These are phyloP conservation scores for human (Homo sapiens) DNA, from an alignment of 2,113 vertebrate species.

Conservation along the genomic window DNA sequence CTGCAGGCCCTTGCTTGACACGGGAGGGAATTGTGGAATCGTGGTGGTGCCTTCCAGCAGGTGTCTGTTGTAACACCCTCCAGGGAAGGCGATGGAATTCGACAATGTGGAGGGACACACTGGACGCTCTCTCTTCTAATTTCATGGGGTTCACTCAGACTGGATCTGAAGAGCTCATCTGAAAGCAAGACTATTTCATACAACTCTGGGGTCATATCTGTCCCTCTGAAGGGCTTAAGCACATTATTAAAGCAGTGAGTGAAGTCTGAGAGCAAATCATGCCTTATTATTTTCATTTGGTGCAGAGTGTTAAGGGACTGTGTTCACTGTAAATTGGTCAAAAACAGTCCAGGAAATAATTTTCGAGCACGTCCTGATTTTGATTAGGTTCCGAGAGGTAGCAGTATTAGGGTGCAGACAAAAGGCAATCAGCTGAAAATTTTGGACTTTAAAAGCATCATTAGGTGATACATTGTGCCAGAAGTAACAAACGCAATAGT, in stretches of 20 bases:
- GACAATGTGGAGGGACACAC: rapidly evolving
- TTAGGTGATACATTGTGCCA: neutral
- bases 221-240: neutral
- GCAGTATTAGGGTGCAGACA: neutral
- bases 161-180: neutral
- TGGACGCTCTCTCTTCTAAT: neutral
- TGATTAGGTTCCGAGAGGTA: neutral
- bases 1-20: no score
- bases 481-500: neutral
- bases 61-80: no score
- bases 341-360: neutral
- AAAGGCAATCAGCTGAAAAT: neutral
- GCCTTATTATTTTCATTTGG: neutral
- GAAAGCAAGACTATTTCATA: neutral
- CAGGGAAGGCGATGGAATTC: neutral
- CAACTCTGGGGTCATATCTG: neutral
- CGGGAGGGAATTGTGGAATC: neutral
- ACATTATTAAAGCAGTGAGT: neutral
- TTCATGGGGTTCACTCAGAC: neutral
- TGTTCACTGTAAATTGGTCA: neutral
- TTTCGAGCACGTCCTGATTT: neutral
- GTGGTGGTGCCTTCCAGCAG: neutral
- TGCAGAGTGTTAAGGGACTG: neutral
- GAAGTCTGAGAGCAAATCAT: neutral
- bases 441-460: neutral